Evolutionary conservation across 2,797 vertebrate genomes (phyloP), one percentile per base, ranked within the genome.

Genomic region (Clarias fuscus): DNA sequence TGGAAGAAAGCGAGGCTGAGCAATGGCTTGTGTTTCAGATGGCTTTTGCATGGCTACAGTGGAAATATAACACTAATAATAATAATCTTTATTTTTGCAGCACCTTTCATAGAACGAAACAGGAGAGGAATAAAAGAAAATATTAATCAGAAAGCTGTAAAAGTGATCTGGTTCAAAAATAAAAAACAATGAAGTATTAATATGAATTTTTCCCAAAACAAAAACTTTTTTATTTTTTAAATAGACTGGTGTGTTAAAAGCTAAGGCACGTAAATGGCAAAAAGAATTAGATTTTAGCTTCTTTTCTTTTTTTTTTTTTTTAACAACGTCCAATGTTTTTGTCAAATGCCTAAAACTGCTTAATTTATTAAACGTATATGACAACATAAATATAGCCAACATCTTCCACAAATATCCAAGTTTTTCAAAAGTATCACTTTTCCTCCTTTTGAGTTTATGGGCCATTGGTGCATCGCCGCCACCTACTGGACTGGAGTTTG

Each of bases 21-120:
- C 40, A 48, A 84, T 64, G 75, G 48, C 82, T 68, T 27, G 58
- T 64, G 33, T 73, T 79, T 85, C 67, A 73, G 83, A 84, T 67
- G 83, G 40, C 53, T 84, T 77, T 81, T 8, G 20, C 61, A 80
- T 48, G 84, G 67, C 80, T 78, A 78, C 53, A 62, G 67, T 70
- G 79, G 79, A 53, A 81, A 80, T 65, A 67, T 64, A n/a, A 80
- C 27, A 48, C 37, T 40, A 80, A 2, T 48, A 80, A 65, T 80
- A 80, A 80, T 80, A 62, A 80, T 40, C 77, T 40, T 64, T 43
- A 80, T 80, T 64, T 79, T 40, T 61, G 20, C 14, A 61, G 58
- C 20, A 79, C 27, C 76, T 61, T 37, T 61, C 30, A 40, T 4
- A 79, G 37, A 61, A 78, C 61, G 30, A 78, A 61, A 78, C 30